A percentile compares a stretch with the other conserved stretches of the same genome.
Conservation (phyloP, 1,140 invertebrate genomes). For the Pseudomyrmex flavicornis region DNA sequence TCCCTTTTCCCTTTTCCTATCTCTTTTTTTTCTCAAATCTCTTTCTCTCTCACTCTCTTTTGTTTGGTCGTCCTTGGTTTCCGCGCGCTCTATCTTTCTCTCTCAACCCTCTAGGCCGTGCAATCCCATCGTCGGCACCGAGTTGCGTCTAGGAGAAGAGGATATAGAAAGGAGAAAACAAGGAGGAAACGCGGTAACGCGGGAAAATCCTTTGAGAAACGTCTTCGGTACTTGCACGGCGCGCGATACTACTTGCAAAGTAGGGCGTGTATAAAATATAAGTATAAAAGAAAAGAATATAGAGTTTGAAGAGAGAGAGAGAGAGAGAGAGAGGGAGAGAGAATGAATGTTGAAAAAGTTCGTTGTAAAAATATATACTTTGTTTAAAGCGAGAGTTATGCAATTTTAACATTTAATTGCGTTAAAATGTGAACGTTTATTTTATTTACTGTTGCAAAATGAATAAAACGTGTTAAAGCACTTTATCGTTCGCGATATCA, state of each 20-base stretch:
- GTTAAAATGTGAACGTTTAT: conserved; percentile 8
- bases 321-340: neutral
- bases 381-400: too few relatives aligned
- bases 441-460: conserved; percentile 32
- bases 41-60: neutral
- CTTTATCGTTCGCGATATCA: conserved; percentile 26
- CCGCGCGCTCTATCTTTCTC: conserved; percentile 5
- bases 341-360: neutral
- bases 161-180: neutral
- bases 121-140: conserved; percentile 45
- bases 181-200: conserved; percentile 28
- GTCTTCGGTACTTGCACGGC: conserved; percentile 38
- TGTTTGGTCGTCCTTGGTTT: conserved; percentile 33
- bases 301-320: neutral
- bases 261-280: conserved; percentile 57
- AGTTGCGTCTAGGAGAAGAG: conserved; percentile 12
- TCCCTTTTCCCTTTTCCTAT: neutral
- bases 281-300: neutral
- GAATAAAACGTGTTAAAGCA: conserved; percentile 44
- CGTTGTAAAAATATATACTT: too few relatives aligned
- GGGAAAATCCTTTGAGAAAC: conserved; percentile 64
- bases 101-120: neutral
- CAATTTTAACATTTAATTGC: too few relatives aligned
- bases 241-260: conserved; percentile 54
- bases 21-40: neutral